Conservation (phyloP, 1,140 invertebrate species). For the Drosophila sulfurigaster region DNA sequence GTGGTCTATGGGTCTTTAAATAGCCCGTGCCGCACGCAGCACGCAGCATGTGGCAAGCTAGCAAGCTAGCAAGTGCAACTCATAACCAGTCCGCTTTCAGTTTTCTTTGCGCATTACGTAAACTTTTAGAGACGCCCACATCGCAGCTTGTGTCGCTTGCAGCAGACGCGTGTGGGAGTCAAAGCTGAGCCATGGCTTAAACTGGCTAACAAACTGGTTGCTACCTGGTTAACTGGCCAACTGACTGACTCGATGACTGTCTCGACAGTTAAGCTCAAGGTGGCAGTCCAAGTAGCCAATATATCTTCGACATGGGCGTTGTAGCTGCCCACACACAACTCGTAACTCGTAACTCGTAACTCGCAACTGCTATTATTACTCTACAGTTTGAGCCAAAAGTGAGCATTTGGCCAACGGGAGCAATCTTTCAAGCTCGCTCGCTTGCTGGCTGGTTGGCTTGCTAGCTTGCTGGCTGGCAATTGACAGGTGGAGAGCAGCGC, state of each 20-base stretch:
- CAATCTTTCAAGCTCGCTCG: slow-evolving; percentile 52
- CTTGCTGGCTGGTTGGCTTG: background rate
- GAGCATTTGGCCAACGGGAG: slow-evolving; percentile 34
- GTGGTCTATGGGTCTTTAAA: slow-evolving; percentile 39
- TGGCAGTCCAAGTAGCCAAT: slow-evolving; percentile 21
- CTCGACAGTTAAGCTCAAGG: slow-evolving; percentile 28
- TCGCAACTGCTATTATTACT: background rate
- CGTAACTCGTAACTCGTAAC: background rate
- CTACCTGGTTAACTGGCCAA: slow-evolving; percentile 9
- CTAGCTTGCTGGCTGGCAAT: slow-evolving; percentile 20
- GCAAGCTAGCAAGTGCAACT: slow-evolving; percentile 26
- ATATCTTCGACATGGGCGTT: slow-evolving; percentile 18
- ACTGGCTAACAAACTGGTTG: slow-evolving; percentile 34
- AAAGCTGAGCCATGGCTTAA: slow-evolving; percentile 12
- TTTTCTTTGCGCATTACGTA: slow-evolving; percentile 43
- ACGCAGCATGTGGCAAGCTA: slow-evolving; percentile 37
- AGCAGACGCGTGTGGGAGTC: slow-evolving; percentile 42
- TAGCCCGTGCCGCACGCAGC: slow-evolving; percentile 29
- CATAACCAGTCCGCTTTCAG: slow-evolving; percentile 39
- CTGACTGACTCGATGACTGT: slow-evolving; percentile 1
- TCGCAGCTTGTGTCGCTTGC: slow-evolving; percentile 14
- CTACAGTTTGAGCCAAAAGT: slow-evolving; percentile 5
- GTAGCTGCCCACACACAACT: slow-evolving; percentile 32
- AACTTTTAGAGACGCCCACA: slow-evolving; percentile 37
- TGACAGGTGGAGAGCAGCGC: slow-evolving; percentile 57